Conservation (phyloP, 2,888 invertebrate species). For the Ochropacha duplaris region DNA sequence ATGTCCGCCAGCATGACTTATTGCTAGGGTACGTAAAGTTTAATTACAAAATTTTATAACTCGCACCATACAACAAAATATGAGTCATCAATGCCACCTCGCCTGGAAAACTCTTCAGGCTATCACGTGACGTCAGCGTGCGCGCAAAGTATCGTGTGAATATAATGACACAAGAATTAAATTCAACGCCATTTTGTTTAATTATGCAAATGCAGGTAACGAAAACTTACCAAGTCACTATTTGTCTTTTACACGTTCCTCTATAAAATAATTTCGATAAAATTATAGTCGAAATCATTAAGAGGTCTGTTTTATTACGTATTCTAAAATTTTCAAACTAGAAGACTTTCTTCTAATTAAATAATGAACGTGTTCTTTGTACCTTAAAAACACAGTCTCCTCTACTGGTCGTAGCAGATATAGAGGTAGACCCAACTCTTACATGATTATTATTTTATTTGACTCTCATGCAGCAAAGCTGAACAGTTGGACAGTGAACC, state of each 20-base stretch:
- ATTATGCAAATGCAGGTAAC: slow-evolving; percentile 32
- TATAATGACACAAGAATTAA: slow-evolving; percentile 40
- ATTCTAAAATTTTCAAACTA: no score
- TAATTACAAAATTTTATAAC: background rate
- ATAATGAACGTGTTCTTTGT: no score
- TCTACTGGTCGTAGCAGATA: no score
- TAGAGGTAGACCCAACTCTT: slow-evolving; percentile 8
- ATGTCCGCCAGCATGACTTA: no score
- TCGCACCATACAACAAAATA: slow-evolving; percentile 23
- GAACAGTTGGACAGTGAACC: background rate
- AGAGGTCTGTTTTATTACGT: no score
- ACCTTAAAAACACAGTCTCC: no score
- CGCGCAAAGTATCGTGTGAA: slow-evolving; percentile 30
- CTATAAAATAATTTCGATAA: background rate
- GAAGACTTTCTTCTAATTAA: no score
- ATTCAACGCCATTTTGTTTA: slow-evolving; percentile 29
- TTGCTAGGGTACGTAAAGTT: no score
- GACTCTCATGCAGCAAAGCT: background rate
- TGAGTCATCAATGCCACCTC: slow-evolving; percentile 53
- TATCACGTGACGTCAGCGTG: slow-evolving; percentile 47
- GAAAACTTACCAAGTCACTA: slow-evolving; percentile 8
- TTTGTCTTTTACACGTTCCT: slow-evolving; percentile 6
- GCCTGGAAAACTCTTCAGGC: slow-evolving; percentile 68
- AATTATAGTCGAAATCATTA: no score
- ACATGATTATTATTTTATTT: background rate